Percentiles rank a stretch among this genome's conserved stretches.
These are phyloP conservation scores for Falco naumanni DNA, from an alignment of 2,797 vertebrate genomes.

Conservation along the genomic window DNA sequence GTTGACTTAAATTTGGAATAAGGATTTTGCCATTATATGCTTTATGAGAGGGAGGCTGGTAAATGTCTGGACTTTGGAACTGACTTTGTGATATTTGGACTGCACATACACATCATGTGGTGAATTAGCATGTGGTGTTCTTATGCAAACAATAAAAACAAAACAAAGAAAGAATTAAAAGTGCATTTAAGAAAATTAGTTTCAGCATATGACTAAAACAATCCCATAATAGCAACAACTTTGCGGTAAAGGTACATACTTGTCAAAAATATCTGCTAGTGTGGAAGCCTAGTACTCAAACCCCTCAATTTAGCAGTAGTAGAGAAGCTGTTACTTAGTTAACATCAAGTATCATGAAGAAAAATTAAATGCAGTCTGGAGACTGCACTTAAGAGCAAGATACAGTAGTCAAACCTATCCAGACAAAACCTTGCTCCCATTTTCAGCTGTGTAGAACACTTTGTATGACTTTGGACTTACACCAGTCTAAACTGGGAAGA, in stretches of 20 bases:
- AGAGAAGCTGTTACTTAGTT: conserved; percentile 18
- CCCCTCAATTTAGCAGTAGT: not conserved
- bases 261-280: conserved; percentile 45
- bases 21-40: conserved; percentile 68
- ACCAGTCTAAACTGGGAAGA: not conserved
- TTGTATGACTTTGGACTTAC: not conserved
- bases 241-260: conserved; percentile 30
- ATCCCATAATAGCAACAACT: conserved; percentile 59
- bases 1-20: conserved; percentile 74
- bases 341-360: not conserved
- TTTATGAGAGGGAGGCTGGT: conserved; percentile 72
- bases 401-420: not conserved
- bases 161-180: conserved; percentile 72
- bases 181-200: conserved; percentile 55
- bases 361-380: not conserved
- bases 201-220: conserved; percentile 66
- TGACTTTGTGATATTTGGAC: conserved; percentile 75
- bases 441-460: not conserved
- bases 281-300: conserved; percentile 18
- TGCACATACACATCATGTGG: conserved; percentile 50
- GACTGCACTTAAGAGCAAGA: not conserved
- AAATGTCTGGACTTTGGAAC: conserved; percentile 74
- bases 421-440: not conserved
- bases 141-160: conserved; percentile 73
- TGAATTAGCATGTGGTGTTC: conserved; percentile 69